Evolutionary conservation across 2,888 invertebrate species (phyloP).

Genomic region (Pocota personata): DNA sequence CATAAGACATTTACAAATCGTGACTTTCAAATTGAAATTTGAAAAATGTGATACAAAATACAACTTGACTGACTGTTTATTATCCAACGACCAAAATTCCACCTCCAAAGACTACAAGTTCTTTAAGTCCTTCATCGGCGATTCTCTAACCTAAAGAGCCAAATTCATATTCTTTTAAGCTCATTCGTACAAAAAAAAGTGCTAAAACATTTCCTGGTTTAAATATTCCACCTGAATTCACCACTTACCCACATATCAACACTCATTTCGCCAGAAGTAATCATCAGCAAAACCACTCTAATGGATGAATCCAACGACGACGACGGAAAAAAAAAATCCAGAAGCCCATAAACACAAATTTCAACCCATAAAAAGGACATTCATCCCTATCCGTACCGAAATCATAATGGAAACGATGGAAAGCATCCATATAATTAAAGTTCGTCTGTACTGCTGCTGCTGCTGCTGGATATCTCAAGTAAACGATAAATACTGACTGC

Average conservation of each 20-base stretch:
- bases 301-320: slow-evolving; percentile 38
- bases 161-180: neutral
- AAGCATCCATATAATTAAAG: slow-evolving; percentile 69
- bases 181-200: neutral
- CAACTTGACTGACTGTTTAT: too few relatives aligned
- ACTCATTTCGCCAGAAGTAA: slow-evolving; percentile 46
- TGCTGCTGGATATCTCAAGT: slow-evolving; percentile 33
- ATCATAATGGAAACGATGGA: slow-evolving; percentile 57
- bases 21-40: too few relatives aligned
- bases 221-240: slow-evolving; percentile 58
- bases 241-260: slow-evolving; percentile 62
- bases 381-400: slow-evolving; percentile 60
- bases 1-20: too few relatives aligned
- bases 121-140: neutral
- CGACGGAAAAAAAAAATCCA: neutral
- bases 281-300: slow-evolving; percentile 56
- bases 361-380: slow-evolving; percentile 71
- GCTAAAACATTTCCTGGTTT: neutral
- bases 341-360: slow-evolving; percentile 69
- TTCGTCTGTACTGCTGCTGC: slow-evolving; percentile 42
- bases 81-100: too few relatives aligned
- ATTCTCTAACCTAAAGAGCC: slow-evolving; percentile 17
- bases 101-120: too few relatives aligned
- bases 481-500: slow-evolving; percentile 58
- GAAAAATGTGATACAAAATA: too few relatives aligned